Base-by-base conservation (phyloP, 2,113 vertebrate species). In the Nerophis ophidion region DNA sequence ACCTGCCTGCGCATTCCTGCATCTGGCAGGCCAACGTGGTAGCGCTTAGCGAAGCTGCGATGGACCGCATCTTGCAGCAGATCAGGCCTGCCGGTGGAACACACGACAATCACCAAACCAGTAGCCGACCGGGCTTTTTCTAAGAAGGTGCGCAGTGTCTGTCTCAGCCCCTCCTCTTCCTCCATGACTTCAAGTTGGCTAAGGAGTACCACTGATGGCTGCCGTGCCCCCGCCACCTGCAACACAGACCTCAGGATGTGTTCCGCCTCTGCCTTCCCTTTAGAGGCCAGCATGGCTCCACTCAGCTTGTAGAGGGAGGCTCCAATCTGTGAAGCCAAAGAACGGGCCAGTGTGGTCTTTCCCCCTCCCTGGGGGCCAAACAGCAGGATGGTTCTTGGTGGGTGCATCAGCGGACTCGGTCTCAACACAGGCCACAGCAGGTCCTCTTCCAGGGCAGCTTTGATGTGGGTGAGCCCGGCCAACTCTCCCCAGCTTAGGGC, bases 391-490 rank as follows among this genome's bases (percentile, higher is more conserved):
- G 93, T 92, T 44, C 91, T 88, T 17, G 91, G 94, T 0, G 90
- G 92, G 6, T 80, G 89, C 57, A 82, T 46, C 0, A 79, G 49
- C 14, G 89, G 81, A 69, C 84, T 85, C 42, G 87, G 85, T 56
- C 95, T 87, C 63, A 98, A 83, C 73, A 91, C 86, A 6, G 96
- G 96, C 96, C 95, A 96, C 79, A 99, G 80, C 66, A 99, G 81
- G 84, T 98, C 93, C 79, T 99, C 94, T 79, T 99, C 95, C 14
- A 99, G 88, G 50, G 91, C 86, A 53, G 92, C 92, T 81, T 97
- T 97, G 53, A 95, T 88, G 0, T 92, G 84, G 40, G 74, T 89
- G 67, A 95, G 93, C 42, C 96, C 95, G 0, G 89, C 91, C 34
- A 99, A 85, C 72, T 98, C 96, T 0, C 90, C 87, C 96, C 96